Evolutionary conservation across 2,797 vertebrate genomes (phyloP), one percentile per base, ranked within the genome.

Genomic region (Delichon dasypus): DNA sequence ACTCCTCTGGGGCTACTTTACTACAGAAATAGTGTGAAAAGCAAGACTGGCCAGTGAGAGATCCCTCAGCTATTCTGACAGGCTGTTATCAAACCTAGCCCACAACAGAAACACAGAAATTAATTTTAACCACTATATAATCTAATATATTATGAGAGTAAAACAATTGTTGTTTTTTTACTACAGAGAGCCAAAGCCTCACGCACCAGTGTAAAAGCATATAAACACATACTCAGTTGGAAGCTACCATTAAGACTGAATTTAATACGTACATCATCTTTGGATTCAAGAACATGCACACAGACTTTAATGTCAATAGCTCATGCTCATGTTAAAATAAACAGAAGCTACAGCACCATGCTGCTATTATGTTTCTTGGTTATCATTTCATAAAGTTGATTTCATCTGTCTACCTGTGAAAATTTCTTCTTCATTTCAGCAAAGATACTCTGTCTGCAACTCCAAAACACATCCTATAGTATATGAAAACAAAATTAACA

Each of bases 381-480:
- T 95, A 96, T 91, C 38, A 93, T 89, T 97, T 84, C 79, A 92
- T 84, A 75, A 94, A 92, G 91, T 48, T 88, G 48, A 95, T 80
- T 97, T 95, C 90, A 88, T 95, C 95, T 96, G 91, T 96, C 98
- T 99, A 99, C 99, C 99, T 99, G 98, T 91, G 98, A 97, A 97
- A 99, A 98, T 97, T 98, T 98, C 97, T 98, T 99, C 98, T 99
- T 99, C 98, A 99, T 99, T 98, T 99, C 99, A 98, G 99, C 98
- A 98, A 99, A 99, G 98, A 99, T 98, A 99, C 97, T 99, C 96
- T 99, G 98, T 98, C 99, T 99, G 99, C 98, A 99, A 98, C 98
- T 99, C 99, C 99, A 99, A 98, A 99, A 99, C 97, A 98, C 96
- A 97, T 98, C 99, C 99, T 99, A 98, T 92, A 97, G 97, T 88